Conservation (phyloP, 2,113 vertebrate genomes). For the Balaeniceps rex region DNA sequence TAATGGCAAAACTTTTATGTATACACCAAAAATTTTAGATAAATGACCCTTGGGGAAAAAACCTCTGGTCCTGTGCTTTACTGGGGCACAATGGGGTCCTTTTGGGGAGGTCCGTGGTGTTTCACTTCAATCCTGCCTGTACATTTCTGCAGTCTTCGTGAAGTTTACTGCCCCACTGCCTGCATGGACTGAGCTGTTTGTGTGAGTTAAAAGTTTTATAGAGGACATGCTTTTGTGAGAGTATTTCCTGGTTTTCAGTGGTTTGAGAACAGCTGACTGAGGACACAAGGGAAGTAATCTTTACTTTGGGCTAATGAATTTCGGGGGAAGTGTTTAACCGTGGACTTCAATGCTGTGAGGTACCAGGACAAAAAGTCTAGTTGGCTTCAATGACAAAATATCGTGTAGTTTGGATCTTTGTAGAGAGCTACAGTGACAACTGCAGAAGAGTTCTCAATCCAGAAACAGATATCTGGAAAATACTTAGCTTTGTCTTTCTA, state of each 20-base stretch:
- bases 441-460: background rate
- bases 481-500: background rate
- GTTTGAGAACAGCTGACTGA: background rate
- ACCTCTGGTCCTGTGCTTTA: background rate
- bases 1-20: background rate
- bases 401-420: background rate
- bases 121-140: background rate
- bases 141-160: background rate
- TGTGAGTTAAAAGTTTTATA: background rate
- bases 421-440: background rate
- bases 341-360: background rate
- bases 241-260: background rate
- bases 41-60: background rate
- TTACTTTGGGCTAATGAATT: background rate
- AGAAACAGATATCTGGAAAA: background rate
- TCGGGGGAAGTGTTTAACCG: background rate
- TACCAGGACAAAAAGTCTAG: background rate
- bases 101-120: fast-evolving
- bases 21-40: background rate
- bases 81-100: background rate
- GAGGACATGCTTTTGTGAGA: background rate
- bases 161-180: background rate
- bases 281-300: background rate
- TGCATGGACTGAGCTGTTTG: background rate
- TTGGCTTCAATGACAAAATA: background rate